These are phyloP conservation scores for Apodemus agrarius DNA, from an alignment of 2,797 vertebrate species.

Conservation along the genomic window DNA sequence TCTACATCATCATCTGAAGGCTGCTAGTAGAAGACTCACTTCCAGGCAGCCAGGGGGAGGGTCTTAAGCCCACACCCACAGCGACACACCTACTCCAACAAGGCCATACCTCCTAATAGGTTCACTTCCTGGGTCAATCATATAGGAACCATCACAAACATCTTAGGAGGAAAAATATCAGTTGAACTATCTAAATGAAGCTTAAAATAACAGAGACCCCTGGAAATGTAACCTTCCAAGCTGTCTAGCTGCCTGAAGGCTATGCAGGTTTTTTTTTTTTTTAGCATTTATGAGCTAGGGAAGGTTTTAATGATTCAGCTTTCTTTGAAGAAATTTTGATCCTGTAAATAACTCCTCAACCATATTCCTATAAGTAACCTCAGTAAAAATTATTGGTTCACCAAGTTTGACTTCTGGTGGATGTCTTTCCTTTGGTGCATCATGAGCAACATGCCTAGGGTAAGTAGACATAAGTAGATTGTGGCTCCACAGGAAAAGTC, in stretches of 20 bases:
- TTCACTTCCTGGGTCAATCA: too few relatives aligned
- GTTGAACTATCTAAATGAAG: neutral
- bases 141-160: too few relatives aligned
- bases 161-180: neutral
- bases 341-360: neutral
- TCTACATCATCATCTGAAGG: too few relatives aligned
- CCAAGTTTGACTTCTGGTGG: neutral
- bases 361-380: neutral
- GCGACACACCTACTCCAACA: too few relatives aligned
- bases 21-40: too few relatives aligned
- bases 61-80: too few relatives aligned
- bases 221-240: neutral
- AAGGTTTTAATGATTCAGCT: neutral
- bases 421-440: neutral
- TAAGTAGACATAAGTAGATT: neutral
- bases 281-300: neutral
- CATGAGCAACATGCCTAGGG: neutral
- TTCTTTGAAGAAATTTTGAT: neutral
- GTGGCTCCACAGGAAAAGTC: neutral
- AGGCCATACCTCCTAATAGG: too few relatives aligned
- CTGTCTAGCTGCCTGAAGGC: neutral
- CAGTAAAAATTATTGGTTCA: neutral
- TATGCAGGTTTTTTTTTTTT: neutral
- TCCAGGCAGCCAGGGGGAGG: too few relatives aligned
- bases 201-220: neutral